Evolutionary conservation across 2,888 invertebrate genomes (phyloP).

Genomic region (Netelia fuscicornis): DNA sequence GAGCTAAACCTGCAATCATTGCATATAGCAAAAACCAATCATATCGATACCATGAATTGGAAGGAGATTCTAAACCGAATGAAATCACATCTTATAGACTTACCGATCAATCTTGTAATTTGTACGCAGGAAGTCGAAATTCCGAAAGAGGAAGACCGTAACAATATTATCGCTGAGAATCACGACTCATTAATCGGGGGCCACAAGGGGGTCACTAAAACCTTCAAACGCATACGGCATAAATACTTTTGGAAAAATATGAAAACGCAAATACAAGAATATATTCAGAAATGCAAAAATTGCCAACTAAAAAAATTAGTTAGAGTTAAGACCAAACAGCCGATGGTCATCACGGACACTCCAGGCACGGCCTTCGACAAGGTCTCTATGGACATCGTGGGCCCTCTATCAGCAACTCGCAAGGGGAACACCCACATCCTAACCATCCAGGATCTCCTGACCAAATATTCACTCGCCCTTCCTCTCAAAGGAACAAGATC

Average conservation of each 20-base stretch:
- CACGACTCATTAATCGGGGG: conserved; percentile 17
- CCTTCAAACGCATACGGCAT: conserved; percentile 38
- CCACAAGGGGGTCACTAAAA: conserved; percentile 57
- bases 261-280: conserved; percentile 40
- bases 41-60: conserved; percentile 14
- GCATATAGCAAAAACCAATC: conserved; percentile 21
- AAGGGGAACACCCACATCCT: conserved; percentile 29
- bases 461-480: conserved; percentile 24
- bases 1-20: not conserved
- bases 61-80: not conserved
- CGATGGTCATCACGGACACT: conserved; percentile 59
- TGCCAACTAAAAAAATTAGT: conserved; percentile 52
- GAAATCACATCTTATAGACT: not conserved
- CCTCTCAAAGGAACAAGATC: conserved; percentile 10
- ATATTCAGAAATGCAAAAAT: conserved; percentile 28
- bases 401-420: not conserved
- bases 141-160: not conserved
- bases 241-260: conserved; percentile 51
- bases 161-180: conserved; percentile 23
- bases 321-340: conserved; percentile 48
- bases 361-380: conserved; percentile 51
- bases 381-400: conserved; percentile 59
- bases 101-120: not conserved
- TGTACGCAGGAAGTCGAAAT: not conserved
- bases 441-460: conserved; percentile 51